Percentiles rank a stretch among this genome's conserved stretches.
These are phyloP conservation scores for Formicarius rufipectus DNA, from an alignment of 2,113 vertebrate species.

Conservation along the genomic window DNA sequence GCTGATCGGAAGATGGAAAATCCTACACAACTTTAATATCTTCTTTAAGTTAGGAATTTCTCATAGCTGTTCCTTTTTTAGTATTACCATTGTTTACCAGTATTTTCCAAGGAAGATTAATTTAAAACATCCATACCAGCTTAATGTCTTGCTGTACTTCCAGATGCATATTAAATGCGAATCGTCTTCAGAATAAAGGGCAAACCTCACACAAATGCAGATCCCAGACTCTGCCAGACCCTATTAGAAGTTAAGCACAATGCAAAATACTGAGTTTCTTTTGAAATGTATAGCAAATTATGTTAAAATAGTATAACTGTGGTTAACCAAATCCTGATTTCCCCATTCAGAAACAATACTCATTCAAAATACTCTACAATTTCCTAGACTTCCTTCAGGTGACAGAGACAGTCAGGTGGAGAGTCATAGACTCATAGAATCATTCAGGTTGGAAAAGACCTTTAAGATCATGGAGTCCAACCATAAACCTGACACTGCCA, in stretches of 20 bases:
- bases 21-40: not conserved
- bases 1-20: constrained; percentile 40
- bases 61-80: not conserved
- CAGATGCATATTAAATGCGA: not conserved
- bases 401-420: not conserved
- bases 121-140: constrained; percentile 11
- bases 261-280: not conserved
- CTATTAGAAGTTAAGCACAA: not conserved
- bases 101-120: constrained; percentile 28
- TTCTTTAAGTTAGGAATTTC: not conserved
- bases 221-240: not conserved
- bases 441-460: not conserved
- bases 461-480: not conserved
- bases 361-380: not conserved
- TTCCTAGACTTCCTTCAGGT: not conserved
- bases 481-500: not conserved
- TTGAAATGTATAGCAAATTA: not conserved
- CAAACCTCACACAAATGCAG: not conserved
- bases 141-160: not conserved
- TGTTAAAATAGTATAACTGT: not conserved
- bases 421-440: not conserved
- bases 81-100: not conserved
- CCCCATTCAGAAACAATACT: not conserved
- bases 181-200: not conserved
- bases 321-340: not conserved